Percentiles rank a stretch among this genome's conserved stretches.
Evolutionary conservation across 1,140 invertebrate species (phyloP).

Genomic region (Drosophila cardini): DNA sequence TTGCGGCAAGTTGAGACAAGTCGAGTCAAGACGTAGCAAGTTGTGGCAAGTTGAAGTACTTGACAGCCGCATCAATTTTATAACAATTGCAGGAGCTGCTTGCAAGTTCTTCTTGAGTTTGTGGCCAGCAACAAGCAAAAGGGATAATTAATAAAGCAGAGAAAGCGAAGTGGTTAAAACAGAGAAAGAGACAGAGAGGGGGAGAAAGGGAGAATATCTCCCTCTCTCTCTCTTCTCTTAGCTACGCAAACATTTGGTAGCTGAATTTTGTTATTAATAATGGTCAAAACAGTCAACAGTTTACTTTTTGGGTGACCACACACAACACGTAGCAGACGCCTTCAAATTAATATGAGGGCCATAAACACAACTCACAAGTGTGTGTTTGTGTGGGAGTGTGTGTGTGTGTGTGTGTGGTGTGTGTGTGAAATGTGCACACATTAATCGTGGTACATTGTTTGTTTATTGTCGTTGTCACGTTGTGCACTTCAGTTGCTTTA

Average conservation of each 20-base stretch:
- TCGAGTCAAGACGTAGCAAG: slow-evolving; percentile 1
- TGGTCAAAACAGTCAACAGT: slow-evolving; percentile 41
- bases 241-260: slow-evolving; percentile 34
- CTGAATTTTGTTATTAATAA: slow-evolving; percentile 65
- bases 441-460: slow-evolving; percentile 37
- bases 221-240: too few relatives aligned
- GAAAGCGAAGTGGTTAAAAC: background rate
- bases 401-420: background rate
- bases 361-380: slow-evolving; percentile 31
- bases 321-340: slow-evolving; percentile 23
- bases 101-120: background rate
- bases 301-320: slow-evolving; percentile 7
- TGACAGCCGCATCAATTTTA: slow-evolving; percentile 16
- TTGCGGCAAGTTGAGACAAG: too few relatives aligned
- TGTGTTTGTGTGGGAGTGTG: slow-evolving; percentile 7
- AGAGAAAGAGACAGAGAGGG: background rate
- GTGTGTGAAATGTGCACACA: slow-evolving; percentile 11
- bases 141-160: slow-evolving; percentile 34
- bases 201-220: background rate
- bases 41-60: slow-evolving; percentile 1
- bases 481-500: slow-evolving; percentile 64
- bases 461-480: slow-evolving; percentile 40
- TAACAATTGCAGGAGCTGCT: slow-evolving; percentile 3
- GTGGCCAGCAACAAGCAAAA: slow-evolving; percentile 10
- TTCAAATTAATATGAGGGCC: slow-evolving; percentile 37